A percentile compares a stretch with the other conserved stretches of the same genome.
Conservation (phyloP, 2,888 invertebrate species). For the Troilus luridus region DNA sequence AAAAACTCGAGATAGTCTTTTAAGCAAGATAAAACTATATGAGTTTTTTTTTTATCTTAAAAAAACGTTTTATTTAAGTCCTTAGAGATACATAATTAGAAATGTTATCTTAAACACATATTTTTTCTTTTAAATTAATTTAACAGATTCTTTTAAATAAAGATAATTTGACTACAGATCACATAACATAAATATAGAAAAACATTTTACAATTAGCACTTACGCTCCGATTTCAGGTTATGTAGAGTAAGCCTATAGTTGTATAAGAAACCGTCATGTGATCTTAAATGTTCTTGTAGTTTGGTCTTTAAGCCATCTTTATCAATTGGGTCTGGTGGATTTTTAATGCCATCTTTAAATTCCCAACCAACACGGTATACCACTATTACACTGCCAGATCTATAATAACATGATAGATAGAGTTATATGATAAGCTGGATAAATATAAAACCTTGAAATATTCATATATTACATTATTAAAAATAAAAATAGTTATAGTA, state of each 20-base stretch:
- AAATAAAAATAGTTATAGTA: no score
- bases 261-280: slow-evolving; percentile 72
- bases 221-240: slow-evolving; percentile 71
- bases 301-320: slow-evolving; percentile 70
- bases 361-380: slow-evolving; percentile 79
- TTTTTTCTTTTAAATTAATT: no score
- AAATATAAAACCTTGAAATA: not conserved
- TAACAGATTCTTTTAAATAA: no score
- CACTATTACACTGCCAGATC: slow-evolving; percentile 77
- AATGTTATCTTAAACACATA: no score
- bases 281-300: slow-evolving; percentile 72
- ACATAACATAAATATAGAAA: not conserved
- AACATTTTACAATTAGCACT: slow-evolving; percentile 60
- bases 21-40: no score
- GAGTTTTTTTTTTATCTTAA: no score
- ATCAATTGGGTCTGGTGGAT: slow-evolving; percentile 72
- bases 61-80: no score
- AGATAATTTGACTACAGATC: no score
- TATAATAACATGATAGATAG: slow-evolving; percentile 68
- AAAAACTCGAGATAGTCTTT: no score
- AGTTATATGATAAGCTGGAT: not conserved
- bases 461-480: no score
- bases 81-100: no score
- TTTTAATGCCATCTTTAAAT: slow-evolving; percentile 71
- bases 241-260: slow-evolving; percentile 71